Evolutionary conservation across 2,888 invertebrate genomes (phyloP).

Genomic region (Pachydiplax longipennis): DNA sequence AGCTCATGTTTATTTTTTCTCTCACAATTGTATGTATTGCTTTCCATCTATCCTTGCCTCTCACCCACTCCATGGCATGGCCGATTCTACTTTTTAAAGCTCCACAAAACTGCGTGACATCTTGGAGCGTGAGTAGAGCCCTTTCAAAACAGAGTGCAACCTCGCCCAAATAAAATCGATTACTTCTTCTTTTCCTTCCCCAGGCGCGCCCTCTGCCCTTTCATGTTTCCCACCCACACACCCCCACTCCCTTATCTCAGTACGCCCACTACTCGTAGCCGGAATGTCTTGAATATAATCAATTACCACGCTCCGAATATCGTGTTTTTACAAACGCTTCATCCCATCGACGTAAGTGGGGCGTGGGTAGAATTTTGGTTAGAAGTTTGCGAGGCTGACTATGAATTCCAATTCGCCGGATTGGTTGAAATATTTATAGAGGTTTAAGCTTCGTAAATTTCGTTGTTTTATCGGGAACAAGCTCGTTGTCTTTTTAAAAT

Average conservation of each 20-base stretch:
- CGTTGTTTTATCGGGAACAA: no score
- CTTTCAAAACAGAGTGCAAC: background rate
- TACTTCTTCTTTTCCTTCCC: background rate
- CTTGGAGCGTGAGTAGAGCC: background rate
- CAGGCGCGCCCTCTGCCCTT: background rate
- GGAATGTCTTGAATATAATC: background rate
- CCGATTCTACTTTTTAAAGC: background rate
- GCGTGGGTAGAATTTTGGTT: no score
- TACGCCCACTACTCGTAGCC: background rate
- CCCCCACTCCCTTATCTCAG: background rate
- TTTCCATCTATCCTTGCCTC: background rate
- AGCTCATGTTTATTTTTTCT: no score
- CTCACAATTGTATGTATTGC: no score
- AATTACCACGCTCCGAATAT: background rate
- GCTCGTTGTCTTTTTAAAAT: no score
- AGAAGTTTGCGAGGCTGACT: no score
- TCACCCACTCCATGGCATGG: background rate
- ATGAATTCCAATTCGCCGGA: no score
- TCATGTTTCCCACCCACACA: background rate
- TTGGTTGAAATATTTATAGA: no score
- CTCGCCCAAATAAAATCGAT: conserved; percentile 1
- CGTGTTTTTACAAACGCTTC: background rate
- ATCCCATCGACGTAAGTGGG: no score
- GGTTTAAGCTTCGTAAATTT: no score
- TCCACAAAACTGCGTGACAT: background rate